phyloP scores from a whole-genome alignment of 2,113 vertebrate genomes.

The Callithrix jacchus region DNA sequence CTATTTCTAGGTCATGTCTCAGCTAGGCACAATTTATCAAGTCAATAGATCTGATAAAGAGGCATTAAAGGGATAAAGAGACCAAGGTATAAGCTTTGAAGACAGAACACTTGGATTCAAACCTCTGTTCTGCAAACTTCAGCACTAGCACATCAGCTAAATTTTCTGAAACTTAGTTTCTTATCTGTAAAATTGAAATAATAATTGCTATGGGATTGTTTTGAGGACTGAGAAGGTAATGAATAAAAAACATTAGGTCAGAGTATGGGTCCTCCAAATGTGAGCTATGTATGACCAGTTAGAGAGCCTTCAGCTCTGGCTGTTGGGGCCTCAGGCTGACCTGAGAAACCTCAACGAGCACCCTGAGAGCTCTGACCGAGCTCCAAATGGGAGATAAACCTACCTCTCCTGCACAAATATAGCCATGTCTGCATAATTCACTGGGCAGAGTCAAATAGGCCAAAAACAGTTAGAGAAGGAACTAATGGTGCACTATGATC shows the following conservation, averaged over 20 bases:
- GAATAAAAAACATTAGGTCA: slow-evolving; percentile 5
- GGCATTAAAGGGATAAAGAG: neutral
- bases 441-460: neutral
- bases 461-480: neutral
- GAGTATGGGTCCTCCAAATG: neutral
- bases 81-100: neutral
- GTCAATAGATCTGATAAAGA: neutral
- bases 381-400: slow-evolving; percentile 7
- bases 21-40: neutral
- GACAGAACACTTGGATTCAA: neutral
- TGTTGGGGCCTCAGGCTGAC: neutral
- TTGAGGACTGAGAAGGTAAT: neutral
- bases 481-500: neutral
- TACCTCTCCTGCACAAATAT: neutral
- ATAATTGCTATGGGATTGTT: neutral
- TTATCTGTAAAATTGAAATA: slow-evolving; percentile 27
- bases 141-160: neutral
- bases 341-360: neutral
- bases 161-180: neutral
- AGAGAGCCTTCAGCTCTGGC: neutral
- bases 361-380: neutral
- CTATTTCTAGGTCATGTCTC: neutral
- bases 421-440: neutral
- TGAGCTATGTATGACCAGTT: neutral
- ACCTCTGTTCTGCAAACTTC: neutral